These are phyloP conservation scores for Anguilla pacifica DNA, from an alignment of 2,797 vertebrate genomes.

Conservation along the genomic window DNA sequence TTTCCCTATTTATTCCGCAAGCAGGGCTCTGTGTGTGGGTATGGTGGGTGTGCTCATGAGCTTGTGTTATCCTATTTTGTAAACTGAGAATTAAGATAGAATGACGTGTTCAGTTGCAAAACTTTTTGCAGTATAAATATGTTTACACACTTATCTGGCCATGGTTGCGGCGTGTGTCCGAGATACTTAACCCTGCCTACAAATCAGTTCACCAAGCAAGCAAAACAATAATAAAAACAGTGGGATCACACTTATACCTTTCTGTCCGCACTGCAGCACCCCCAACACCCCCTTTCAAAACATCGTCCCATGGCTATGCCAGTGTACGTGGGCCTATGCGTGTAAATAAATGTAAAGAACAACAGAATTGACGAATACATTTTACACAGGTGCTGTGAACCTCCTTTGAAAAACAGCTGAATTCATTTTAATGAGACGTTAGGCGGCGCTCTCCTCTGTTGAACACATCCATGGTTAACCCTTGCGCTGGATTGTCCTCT, in stretches of 20 bases:
- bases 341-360: no score
- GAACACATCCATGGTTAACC: background rate
- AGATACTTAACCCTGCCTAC: background rate
- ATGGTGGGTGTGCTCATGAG: no score
- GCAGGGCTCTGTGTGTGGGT: no score
- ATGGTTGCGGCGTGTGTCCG: background rate
- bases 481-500: background rate
- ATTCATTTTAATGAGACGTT: background rate
- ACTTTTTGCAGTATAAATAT: background rate
- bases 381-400: background rate
- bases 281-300: no score
- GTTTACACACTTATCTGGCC: background rate
- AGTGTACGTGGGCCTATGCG: no score
- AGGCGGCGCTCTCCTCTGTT: background rate
- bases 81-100: background rate
- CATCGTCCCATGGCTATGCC: no score
- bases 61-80: no score
- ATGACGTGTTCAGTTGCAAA: background rate
- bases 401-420: background rate
- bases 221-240: background rate
- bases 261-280: no score
- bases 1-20: no score
- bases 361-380: no score
- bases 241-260: no score
- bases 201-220: background rate